These are phyloP conservation scores for Polydesmus complanatus DNA, from an alignment of 2,888 invertebrate species.

Conservation along the genomic window DNA sequence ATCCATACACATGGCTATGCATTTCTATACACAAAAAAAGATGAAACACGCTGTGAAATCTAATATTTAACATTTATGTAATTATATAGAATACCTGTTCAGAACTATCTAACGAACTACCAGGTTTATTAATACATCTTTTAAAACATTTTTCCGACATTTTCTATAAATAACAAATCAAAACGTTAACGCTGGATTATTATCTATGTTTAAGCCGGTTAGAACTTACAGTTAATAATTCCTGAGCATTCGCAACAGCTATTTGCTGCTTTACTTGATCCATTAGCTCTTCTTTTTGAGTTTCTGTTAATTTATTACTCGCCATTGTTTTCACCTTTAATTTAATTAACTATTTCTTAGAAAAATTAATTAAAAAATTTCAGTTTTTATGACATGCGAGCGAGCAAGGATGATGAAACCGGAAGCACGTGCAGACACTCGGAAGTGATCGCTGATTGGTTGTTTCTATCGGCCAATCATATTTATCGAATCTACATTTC, in stretches of 20 bases:
- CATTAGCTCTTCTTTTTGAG: constrained; percentile 76
- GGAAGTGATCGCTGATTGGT: background rate
- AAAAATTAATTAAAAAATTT: no score
- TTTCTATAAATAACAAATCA: constrained; percentile 49
- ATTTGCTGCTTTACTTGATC: constrained; percentile 91
- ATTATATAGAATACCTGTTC: constrained; percentile 53
- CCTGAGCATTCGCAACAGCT: constrained; percentile 83
- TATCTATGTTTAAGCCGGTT: background rate
- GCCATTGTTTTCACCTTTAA: constrained; percentile 2
- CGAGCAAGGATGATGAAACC: background rate
- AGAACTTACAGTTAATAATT: constrained; percentile 58
- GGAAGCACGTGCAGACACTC: background rate
- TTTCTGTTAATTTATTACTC: constrained; percentile 38
- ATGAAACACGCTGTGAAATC: no score
- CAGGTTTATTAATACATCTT: constrained; percentile 84
- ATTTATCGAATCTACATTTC: no score
- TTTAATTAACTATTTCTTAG: no score
- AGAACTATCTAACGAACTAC: constrained; percentile 69
- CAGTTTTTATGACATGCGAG: no score
- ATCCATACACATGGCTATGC: constrained; percentile 96
- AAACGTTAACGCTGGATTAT: background rate
- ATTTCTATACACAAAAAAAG: constrained; percentile 53
- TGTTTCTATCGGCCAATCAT: no score
- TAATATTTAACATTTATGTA: no score
- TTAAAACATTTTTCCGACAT: constrained; percentile 95